Evolutionary conservation across 1,140 invertebrate species (phyloP), one percentile per base, ranked within the genome.

Genomic region (Drosophila yakuba): DNA sequence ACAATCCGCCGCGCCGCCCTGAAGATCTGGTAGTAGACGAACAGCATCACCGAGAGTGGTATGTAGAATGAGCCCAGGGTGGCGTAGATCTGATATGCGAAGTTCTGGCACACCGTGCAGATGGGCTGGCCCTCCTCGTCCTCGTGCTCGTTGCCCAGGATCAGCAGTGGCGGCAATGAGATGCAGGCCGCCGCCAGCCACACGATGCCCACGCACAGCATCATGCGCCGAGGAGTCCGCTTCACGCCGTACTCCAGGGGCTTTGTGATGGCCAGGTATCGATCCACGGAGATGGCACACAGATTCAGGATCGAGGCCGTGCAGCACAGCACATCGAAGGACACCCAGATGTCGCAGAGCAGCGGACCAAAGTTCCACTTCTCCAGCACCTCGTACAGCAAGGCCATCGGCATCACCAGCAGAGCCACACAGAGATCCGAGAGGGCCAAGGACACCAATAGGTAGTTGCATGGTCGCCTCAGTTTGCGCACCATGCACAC

Each of bases 11-110:
- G 94, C 5, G 97, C 97, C 0, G 96, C 97, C 47, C 95, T 94
- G 91, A 98, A 97, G 93, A 98, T 98, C 93, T 97, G 97, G 90
- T 97, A 97, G 91, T 98, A 98, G 2, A 98, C 96, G 64, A 97
- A 95, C 23, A 98, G 95, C 97, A 98, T 98, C 45, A 98, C 96
- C 56, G 96, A 94, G 25, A 98, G 93, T 0, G 97, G 97, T 76
- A 98, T 95, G 93, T 98, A 98, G 93, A 98, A 98, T 47, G 97
- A 97, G 41, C 96, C 96, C 62, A 97, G 93, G 0, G 97, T 98
- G 25, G 97, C 97, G 92, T 98, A 98, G 52, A 98, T 96, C 93
- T 97, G 97, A 93, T 97, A 98, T 73, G 95, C 96, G 91, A 96
- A 96, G 91, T 97, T 96, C 91, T 97, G 97, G 66, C 96, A 97